These are phyloP conservation scores for Siniperca chuatsi DNA, from an alignment of 2,113 vertebrate genomes.

Conservation along the genomic window DNA sequence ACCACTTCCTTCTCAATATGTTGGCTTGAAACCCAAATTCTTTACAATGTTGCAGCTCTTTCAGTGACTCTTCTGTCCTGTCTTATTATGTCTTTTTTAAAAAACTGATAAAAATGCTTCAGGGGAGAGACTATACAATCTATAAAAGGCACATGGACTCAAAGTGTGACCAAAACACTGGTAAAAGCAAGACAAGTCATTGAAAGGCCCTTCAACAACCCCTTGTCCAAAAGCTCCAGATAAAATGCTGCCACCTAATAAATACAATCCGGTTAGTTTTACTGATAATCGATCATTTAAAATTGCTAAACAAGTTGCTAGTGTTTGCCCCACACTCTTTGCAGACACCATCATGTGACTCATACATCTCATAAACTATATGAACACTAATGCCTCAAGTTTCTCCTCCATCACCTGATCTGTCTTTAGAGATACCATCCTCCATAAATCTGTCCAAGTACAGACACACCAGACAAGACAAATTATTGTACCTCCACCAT, in stretches of 20 bases:
- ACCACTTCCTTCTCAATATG: constrained; percentile 29
- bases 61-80: constrained; percentile 3
- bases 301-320: background rate
- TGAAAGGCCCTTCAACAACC: constrained; percentile 14
- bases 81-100: constrained; percentile 16
- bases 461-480: constrained; percentile 63
- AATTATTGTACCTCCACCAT: constrained; percentile 40
- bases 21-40: constrained; percentile 49
- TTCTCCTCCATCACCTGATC: constrained; percentile 62
- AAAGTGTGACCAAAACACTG: constrained; percentile 6
- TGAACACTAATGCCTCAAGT: constrained; percentile 50
- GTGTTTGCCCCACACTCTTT: background rate
- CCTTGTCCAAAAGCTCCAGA: background rate
- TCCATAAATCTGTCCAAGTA: constrained; percentile 69
- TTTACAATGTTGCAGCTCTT: constrained; percentile 34
- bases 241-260: background rate
- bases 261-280: background rate
- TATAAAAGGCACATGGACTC: constrained; percentile 4
- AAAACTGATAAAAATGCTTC: background rate
- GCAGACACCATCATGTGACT: constrained; percentile 40
- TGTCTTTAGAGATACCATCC: constrained; percentile 53
- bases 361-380: constrained; percentile 45
- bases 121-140: background rate
- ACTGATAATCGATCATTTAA: constrained; percentile 3
- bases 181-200: constrained; percentile 14